Evolutionary conservation across 2,113 vertebrate species (phyloP), one percentile per base, ranked within the genome.

Genomic region (Stegostoma tigrinum): DNA sequence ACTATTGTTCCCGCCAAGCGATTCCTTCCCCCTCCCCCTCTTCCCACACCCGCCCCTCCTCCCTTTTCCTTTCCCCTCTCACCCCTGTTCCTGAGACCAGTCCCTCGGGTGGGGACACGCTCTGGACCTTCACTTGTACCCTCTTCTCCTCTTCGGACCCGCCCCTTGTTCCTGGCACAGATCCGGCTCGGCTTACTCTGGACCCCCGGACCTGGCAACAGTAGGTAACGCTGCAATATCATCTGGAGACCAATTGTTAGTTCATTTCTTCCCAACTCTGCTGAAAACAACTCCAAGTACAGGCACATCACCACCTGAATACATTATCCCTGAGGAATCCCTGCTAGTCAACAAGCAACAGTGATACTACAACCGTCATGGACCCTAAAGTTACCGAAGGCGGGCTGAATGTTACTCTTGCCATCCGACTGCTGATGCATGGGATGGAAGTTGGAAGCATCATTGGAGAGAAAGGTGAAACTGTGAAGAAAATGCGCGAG

Each of bases 401-500:
- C 0, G 99, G 99, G 87, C 98, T 99, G 96, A 99, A 99, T 2
- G 99, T 99, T 96, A 99, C 99, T 80, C 98, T 99, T 95, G 99
- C 99, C 96, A 99, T 99, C 97, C 98, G 99, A 87, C 98, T 99
- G 96, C 98, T 99, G 96, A 99, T 99, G 99, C 99, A 99, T 0
- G 99, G 99, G 96, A 99, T 99, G 99, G 99, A 99, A 97, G 99
- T 99, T 61, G 99, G 99, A 96, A 99, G 99, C 97, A 99, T 99
- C 97, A 99, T 99, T 96, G 99, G 99, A 95, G 99, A 99, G 99
- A 99, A 99, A 98, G 99, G 99, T 96, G 99, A 99, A 97, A 99
- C 99, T 55, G 55, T 55, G 8, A 55, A 55, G 55, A 55, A 55
- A 55, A 55, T 55, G 55, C 55, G 55, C 3, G 55, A 55, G 55